A percentile compares a stretch with the other conserved stretches of the same genome.
These are phyloP conservation scores for Crotalus tigris DNA, from an alignment of 2,113 vertebrate genomes.

Conservation along the genomic window DNA sequence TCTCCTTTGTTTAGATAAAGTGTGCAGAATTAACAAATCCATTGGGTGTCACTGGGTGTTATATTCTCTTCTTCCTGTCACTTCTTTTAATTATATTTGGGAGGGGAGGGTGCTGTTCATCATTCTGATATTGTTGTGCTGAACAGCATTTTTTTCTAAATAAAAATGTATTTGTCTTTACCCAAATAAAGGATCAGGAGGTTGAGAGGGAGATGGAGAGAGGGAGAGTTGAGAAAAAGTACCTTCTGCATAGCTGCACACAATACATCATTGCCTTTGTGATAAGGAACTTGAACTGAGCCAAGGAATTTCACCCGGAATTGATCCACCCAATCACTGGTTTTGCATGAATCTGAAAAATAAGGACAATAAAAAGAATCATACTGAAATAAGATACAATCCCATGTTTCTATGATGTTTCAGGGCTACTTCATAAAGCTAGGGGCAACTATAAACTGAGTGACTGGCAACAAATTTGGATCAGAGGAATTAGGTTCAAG, in stretches of 20 bases:
- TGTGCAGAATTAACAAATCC: background rate
- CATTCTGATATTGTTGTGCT: background rate
- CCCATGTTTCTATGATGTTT: background rate
- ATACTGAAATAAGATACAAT: background rate
- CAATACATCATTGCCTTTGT: slow-evolving; percentile 96
- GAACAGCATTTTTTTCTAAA: background rate
- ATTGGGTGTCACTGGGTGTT: background rate
- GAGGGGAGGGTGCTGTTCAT: background rate
- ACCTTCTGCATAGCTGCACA: slow-evolving; percentile 99
- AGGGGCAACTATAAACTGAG: background rate
- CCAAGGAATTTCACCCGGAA: slow-evolving; percentile 93
- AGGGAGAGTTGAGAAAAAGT: background rate
- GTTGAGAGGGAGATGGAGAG: background rate
- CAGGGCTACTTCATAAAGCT: background rate
- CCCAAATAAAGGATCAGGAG: background rate
- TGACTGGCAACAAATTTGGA: background rate
- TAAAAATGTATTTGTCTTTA: background rate
- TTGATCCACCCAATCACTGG: slow-evolving; percentile 89
- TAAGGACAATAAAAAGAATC: background rate
- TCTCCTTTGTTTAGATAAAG: background rate
- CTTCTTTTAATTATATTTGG: background rate
- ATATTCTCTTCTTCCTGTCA: background rate
- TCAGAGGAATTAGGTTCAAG: background rate
- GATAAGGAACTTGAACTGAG: slow-evolving; percentile 93
- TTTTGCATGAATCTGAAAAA: slow-evolving; percentile 75